Evolutionary conservation across 2,888 invertebrate species (phyloP), one percentile per base, ranked within the genome.

Genomic region (Chironomus tentans): DNA sequence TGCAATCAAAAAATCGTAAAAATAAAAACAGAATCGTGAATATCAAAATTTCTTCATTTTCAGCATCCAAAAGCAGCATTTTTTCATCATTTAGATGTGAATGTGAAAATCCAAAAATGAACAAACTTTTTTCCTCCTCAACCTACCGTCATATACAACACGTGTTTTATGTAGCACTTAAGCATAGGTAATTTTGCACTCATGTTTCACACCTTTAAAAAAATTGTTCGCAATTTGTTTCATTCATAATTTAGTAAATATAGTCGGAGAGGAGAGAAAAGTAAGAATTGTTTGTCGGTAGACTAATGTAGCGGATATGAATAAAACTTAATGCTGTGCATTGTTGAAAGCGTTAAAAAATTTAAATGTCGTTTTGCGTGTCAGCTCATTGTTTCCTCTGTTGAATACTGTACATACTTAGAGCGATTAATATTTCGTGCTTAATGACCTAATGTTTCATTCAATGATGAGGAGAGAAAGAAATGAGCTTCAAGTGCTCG

Each of bases 291-390:
- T 38, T 10, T 38, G 38, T 1, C 38, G 38, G 38, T 38, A 10
- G 38, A 38, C 10, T 38, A 38, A 38, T 38, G 10, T 10, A 38
- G 38, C 38, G 38, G 38, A 38, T 38, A 38, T 38, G 38, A 38
- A 38, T 38, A 38, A 38, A 24, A 65, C 65, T 65, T 65, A 65
- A 73, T 56, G 38, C 10, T 38, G 62, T 74, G 74, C 74, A 74
- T 46, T 74, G 68, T 68, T 74, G 22, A 28, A 62, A 68, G 74
- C 74, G 65, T 68, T 74, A 74, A 74, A 74, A 38, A 74, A 74
- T 68, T 56, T 74, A 74, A 74, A 74, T 74, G 74, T 74, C 74
- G 68, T 74, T 68, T 74, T 74, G 74, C 74, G 74, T 74, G 74
- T 38, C 68, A 18, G n/a, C 15, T 28, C 15, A 68, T 68, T 46